Evolutionary conservation across 2,797 vertebrate genomes (phyloP).

Genomic region (Denticeps clupeoides): DNA sequence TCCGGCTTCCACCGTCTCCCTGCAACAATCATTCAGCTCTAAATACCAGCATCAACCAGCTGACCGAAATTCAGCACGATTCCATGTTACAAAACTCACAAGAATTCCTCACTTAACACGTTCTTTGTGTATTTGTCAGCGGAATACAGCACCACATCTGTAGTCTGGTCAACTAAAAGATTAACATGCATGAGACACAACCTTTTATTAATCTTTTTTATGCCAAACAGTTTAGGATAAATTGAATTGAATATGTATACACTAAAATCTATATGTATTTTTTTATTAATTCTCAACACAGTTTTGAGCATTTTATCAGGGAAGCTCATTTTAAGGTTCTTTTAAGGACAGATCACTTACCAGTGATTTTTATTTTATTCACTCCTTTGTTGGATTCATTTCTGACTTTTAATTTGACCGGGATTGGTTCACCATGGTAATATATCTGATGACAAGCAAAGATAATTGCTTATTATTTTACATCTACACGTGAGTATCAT

Average conservation of each 20-base stretch:
- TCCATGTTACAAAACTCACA: slow-evolving; percentile 58
- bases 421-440: slow-evolving; percentile 75
- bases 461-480: neutral
- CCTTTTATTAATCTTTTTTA: neutral
- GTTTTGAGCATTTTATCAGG: neutral
- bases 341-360: slow-evolving; percentile 43
- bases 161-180: slow-evolving; percentile 74
- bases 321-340: too few relatives aligned
- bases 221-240: too few relatives aligned
- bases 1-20: slow-evolving; percentile 15
- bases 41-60: too few relatives aligned
- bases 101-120: slow-evolving; percentile 67
- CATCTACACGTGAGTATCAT: neutral
- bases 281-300: neutral
- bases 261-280: too few relatives aligned
- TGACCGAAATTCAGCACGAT: too few relatives aligned
- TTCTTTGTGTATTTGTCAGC: slow-evolving; percentile 82
- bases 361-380: slow-evolving; percentile 74
- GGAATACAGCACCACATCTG: slow-evolving; percentile 81
- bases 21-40: too few relatives aligned
- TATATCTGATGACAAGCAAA: slow-evolving; percentile 53
- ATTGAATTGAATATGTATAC: too few relatives aligned
- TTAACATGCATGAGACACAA: too few relatives aligned
- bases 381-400: slow-evolving; percentile 76
- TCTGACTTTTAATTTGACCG: slow-evolving; percentile 68